A percentile compares a stretch with the other conserved stretches of the same genome.
phyloP scores from a whole-genome alignment of 2,797 vertebrate genomes.

The Dendrocincla tyrannina region DNA sequence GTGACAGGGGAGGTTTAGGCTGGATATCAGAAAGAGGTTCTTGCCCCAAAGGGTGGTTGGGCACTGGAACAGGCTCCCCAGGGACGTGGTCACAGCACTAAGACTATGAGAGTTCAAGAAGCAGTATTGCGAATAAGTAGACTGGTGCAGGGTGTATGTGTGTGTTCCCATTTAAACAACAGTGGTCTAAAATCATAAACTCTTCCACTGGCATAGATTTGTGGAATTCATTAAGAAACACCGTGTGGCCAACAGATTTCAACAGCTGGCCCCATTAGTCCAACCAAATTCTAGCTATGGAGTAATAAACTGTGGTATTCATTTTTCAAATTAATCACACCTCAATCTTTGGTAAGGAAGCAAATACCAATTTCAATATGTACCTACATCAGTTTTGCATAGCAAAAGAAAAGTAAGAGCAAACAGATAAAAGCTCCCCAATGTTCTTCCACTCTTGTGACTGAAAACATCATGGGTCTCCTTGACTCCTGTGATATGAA shows the following conservation, averaged over 20 bases:
- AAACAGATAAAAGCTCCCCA: not conserved
- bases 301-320: not conserved
- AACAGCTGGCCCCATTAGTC: not conserved
- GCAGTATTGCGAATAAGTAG: not conserved
- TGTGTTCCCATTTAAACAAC: not conserved
- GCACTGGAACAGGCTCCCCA: not conserved
- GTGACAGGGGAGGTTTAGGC: not conserved
- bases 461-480: not conserved
- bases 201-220: not conserved
- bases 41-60: not conserved
- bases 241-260: not conserved
- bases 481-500: not conserved
- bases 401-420: not conserved
- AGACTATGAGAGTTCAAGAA: not conserved
- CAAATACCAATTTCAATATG: not conserved
- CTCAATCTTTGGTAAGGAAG: not conserved
- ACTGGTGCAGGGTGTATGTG: too few species aligned
- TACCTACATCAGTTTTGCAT: not conserved
- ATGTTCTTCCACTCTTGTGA: not conserved
- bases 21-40: not conserved
- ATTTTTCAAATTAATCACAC: not conserved
- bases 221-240: not conserved
- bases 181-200: not conserved
- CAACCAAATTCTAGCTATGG: not conserved
- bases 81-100: not conserved